A percentile compares a stretch with the other conserved stretches of the same genome.
These are phyloP conservation scores for Pungitius pungitius DNA, from an alignment of 2,113 vertebrate genomes.

Conservation along the genomic window DNA sequence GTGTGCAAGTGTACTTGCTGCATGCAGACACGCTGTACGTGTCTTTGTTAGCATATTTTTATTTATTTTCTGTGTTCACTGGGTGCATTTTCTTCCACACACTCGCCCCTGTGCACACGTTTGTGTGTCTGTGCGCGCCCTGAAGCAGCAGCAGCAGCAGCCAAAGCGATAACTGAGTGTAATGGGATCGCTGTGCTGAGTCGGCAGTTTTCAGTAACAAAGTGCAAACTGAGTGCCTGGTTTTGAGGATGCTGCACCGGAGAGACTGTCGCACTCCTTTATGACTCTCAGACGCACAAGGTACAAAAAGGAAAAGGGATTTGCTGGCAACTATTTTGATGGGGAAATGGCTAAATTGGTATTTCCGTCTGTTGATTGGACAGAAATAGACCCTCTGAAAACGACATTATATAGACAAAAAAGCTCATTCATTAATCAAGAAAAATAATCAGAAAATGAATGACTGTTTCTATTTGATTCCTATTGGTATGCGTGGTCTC, in stretches of 20 bases:
- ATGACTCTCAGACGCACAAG: too few relatives aligned
- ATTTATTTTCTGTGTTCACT: background rate
- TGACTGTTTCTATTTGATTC: background rate
- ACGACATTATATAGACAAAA: background rate
- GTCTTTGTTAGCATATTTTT: conserved; percentile 21
- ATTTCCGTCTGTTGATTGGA: too few relatives aligned
- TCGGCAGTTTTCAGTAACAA: conserved; percentile 45
- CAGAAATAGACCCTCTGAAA: background rate
- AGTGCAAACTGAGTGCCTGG: conserved; percentile 31
- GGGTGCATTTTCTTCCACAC: conserved; percentile 7
- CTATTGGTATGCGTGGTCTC: background rate
- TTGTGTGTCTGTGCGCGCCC: conserved; percentile 27
- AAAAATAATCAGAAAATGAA: background rate
- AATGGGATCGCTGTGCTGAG: conserved; percentile 63
- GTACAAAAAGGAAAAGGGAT: too few relatives aligned
- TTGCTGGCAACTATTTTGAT: too few relatives aligned
- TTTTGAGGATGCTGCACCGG: conserved; percentile 51
- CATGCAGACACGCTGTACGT: background rate
- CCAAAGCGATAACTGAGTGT: conserved; percentile 54
- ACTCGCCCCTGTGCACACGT: background rate
- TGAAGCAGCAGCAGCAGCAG: conserved; percentile 68
- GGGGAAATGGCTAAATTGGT: too few relatives aligned
- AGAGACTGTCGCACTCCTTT: conserved; percentile 46
- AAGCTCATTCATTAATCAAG: background rate
- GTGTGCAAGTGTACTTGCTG: conserved; percentile 7